phyloP scores from a whole-genome alignment of 2,113 vertebrate species.

The Scortum barcoo region DNA sequence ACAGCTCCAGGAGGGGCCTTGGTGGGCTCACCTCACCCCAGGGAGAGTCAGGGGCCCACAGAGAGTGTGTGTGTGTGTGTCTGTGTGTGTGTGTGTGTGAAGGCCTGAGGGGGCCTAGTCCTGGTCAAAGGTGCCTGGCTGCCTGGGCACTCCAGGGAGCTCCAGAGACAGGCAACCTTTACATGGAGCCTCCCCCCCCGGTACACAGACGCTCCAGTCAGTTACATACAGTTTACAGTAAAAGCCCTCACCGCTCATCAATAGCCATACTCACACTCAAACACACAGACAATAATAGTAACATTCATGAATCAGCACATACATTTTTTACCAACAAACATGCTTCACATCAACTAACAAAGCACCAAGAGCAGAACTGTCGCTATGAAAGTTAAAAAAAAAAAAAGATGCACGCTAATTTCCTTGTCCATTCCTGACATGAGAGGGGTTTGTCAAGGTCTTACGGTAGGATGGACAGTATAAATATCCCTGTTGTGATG shows the following conservation, averaged over 20 bases:
- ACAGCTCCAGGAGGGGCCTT: slow-evolving; percentile 69
- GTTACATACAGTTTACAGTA: slow-evolving; percentile 67
- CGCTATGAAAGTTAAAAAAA: background rate
- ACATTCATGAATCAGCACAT: slow-evolving; percentile 67
- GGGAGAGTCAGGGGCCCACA: slow-evolving; percentile 72
- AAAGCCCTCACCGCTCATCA: slow-evolving; percentile 67
- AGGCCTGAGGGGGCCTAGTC: slow-evolving; percentile 71
- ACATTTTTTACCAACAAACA: slow-evolving; percentile 15
- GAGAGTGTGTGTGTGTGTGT: slow-evolving; percentile 45
- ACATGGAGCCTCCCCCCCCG: slow-evolving; percentile 67
- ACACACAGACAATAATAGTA: slow-evolving; percentile 60
- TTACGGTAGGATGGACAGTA: slow-evolving; percentile 70
- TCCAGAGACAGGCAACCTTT: slow-evolving; percentile 77
- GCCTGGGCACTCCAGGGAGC: slow-evolving; percentile 75
- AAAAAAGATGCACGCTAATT: slow-evolving; percentile 30
- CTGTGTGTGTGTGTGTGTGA: slow-evolving; percentile 44
- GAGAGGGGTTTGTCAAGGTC: slow-evolving; percentile 76
- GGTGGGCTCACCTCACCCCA: slow-evolving; percentile 78
- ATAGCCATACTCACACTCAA: slow-evolving; percentile 63
- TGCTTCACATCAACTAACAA: slow-evolving; percentile 16
- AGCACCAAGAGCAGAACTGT: slow-evolving; percentile 6
- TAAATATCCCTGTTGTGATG: slow-evolving; percentile 80
- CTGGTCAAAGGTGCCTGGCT: slow-evolving; percentile 80
- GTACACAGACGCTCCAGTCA: slow-evolving; percentile 73
- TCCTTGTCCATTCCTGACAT: slow-evolving; percentile 53